Base-by-base conservation (phyloP, 2,888 invertebrate species). In the Drosophila diplacantha region DNA sequence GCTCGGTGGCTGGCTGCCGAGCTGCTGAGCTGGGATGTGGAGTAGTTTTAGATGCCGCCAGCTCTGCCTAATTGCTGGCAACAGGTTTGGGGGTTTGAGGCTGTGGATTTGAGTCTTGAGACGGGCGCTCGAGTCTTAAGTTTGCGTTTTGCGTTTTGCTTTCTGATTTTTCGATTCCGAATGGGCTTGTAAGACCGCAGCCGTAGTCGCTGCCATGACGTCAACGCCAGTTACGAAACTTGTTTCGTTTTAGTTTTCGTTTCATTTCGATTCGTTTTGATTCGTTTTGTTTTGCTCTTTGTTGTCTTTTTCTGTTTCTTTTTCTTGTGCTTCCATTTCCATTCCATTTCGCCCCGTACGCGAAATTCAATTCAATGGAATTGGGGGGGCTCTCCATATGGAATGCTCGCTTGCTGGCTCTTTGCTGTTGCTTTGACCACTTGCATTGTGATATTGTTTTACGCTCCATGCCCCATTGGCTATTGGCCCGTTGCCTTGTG, bases 221-320 rank as follows among this genome's bases (percentile, higher is more conserved):
- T 83, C 83, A 83, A 81, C 83, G 71, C 59, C 71, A 77, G 83
- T 83, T 83, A 83, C 79, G 83, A 83, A 83, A 83, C 83, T 84
- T 84, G 85, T 83, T 83, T 81, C 72, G 68, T 80, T 80, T 75
- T 67, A 61, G 52, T 68, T 70, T 77, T 66, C 46, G 53, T 69
- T 46, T 47, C 59, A 62, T 54, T 43, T 49, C 51, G 62, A 31
- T 46, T 46, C 44, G 44, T 46, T 46, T 46, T 58, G 62, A 47
- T 44, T 68, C 67, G 51, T 60, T 60, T 66, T 65, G 29, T 46
- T 65, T 55, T 71, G 67, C 57, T 72, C 58, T 68, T 59, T 61
- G 26, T 57, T 53, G 38, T 50, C 44, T 26, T 57, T 65, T 59
- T 58, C 54, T 60, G 11, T 66, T 69, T 61, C 55, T 44, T 61